Evolutionary conservation across 2,797 vertebrate genomes (phyloP), one percentile per base, ranked within the genome.

Genomic region (Chanos chanos): DNA sequence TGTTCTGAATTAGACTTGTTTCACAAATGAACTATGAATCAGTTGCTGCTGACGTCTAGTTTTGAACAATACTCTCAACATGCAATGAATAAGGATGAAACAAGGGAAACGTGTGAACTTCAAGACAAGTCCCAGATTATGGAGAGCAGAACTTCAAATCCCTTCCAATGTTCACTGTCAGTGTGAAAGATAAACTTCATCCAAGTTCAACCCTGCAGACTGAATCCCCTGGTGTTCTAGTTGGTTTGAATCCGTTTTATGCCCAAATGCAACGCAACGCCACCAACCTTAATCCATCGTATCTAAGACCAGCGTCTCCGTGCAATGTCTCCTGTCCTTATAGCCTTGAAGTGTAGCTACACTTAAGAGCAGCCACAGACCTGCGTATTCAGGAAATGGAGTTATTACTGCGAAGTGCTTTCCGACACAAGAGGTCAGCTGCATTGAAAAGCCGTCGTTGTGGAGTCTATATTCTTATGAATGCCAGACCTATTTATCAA

Each of bases 401-500:
- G 54, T 82, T 77, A 77, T 81, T 83, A 78, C 60, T 64, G 50
- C 71, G 63, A 69, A 76, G 77, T 79, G 68, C 71, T 75, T 76
- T 71, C 64, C 70, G 67, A 80, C 76, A 77, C 61, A 64, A 67
- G 73, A 83, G 74, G 75, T 81, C 50, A 52, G 27, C 62, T 70
- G 64, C 71, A 72, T 82, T 82, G 71, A 83, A 67, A 74, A 72
- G 66, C 72, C 70, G 85, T 80, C 83, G 73, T 78, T 36, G 39
- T 31, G 58, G 63, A 21, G 71, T 61, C 65, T 60, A 52, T 77
- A 72, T 79, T 72, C 64, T 43, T 30, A 74, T 73, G 76, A 83
- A 81, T 79, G 70, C 68, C 77, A 77, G 81, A 61, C 68, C 74
- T 64, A 75, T 78, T 86, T 80, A 77, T 86, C 81, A 79, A 77